Percentiles rank a stretch among this genome's conserved stretches.
Evolutionary conservation across 2,888 invertebrate species (phyloP).

Genomic region (Anodontia alba): DNA sequence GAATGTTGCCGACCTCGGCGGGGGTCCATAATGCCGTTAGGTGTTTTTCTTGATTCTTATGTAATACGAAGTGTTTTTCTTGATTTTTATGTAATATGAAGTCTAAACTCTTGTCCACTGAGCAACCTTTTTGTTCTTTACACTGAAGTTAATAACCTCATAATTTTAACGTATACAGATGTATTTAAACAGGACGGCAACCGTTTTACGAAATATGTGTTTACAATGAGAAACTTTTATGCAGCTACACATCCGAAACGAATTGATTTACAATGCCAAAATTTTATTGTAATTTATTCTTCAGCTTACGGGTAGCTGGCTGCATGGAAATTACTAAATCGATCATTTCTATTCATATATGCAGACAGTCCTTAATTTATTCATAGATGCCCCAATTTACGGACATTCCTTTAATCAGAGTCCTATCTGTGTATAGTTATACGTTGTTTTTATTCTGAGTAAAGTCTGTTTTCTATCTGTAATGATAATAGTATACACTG

Average conservation of each 20-base stretch:
- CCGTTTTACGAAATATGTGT: neutral
- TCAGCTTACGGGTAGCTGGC: neutral
- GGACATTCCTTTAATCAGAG: neutral
- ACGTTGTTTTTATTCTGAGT: too few relatives aligned
- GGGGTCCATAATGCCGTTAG: too few relatives aligned
- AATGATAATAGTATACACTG: too few relatives aligned
- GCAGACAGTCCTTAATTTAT: neutral
- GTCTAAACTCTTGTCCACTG: too few relatives aligned
- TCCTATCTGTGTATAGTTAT: too few relatives aligned
- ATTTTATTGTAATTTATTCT: conserved; percentile 15
- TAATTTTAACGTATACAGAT: neutral
- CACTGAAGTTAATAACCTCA: neutral
- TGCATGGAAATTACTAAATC: neutral
- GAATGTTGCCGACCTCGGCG: too few relatives aligned
- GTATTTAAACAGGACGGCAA: neutral
- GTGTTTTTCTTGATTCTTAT: too few relatives aligned
- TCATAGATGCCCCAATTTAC: neutral
- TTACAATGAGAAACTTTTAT: neutral
- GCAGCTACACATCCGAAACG: conserved; percentile 1
- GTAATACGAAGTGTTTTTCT: too few relatives aligned
- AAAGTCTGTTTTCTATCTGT: too few relatives aligned
- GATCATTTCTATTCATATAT: neutral
- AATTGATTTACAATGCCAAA: neutral
- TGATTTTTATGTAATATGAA: too few relatives aligned
- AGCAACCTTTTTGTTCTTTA: too few relatives aligned